phyloP scores from a whole-genome alignment of 2,113 vertebrate species.

The Hemichromis elongatus region DNA sequence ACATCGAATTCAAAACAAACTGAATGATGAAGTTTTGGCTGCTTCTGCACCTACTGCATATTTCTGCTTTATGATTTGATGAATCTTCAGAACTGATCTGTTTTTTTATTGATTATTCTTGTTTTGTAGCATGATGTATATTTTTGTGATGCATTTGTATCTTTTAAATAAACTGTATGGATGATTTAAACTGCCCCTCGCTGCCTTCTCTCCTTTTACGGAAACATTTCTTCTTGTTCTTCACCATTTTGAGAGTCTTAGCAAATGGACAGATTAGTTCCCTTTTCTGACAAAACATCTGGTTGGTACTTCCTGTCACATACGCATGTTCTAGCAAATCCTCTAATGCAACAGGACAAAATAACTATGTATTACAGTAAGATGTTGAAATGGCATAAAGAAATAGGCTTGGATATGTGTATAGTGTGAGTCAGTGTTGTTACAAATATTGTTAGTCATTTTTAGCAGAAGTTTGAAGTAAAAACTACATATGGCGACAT shows the following conservation, averaged over 20 bases:
- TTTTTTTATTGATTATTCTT: neutral
- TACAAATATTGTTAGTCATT: neutral
- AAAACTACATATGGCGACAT: no score
- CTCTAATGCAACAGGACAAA: neutral
- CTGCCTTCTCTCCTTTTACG: neutral
- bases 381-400: neutral
- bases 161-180: neutral
- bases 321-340: neutral
- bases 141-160: neutral
- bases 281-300: neutral
- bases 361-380: neutral
- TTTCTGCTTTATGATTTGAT: neutral
- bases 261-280: neutral
- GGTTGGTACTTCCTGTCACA: neutral
- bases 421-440: neutral
- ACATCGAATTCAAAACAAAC: neutral
- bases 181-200: neutral
- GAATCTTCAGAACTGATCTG: neutral
- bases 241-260: neutral
- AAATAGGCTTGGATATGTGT: neutral
- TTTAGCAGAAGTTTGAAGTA: no score
- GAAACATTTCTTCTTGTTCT: neutral
- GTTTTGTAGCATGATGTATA: neutral
- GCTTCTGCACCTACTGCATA: neutral
- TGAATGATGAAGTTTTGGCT: neutral